phyloP scores from a whole-genome alignment of 2,113 vertebrate genomes.

The Hypomesus transpacificus region DNA sequence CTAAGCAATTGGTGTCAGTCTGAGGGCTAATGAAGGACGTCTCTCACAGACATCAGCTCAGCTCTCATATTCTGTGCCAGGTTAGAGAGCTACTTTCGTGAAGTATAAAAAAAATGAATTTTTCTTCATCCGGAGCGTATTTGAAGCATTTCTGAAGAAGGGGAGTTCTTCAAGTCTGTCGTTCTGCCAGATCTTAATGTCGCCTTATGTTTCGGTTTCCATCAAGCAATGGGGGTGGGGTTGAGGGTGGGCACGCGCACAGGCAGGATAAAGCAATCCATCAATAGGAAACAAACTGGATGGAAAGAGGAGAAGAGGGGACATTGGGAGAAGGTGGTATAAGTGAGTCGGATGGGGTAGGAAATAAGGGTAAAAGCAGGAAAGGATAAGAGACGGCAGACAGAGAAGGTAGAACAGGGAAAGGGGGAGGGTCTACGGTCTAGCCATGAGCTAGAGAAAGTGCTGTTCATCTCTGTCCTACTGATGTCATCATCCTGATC shows the following conservation, averaged over 20 bases:
- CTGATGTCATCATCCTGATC: not conserved
- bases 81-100: too few relatives aligned
- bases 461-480: not conserved
- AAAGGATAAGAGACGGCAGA: not conserved
- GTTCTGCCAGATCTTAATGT: conserved; percentile 10
- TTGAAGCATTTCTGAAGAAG: not conserved
- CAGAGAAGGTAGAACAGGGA: not conserved
- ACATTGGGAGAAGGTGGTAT: too few relatives aligned
- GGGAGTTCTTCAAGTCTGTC: not conserved
- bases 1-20: too few relatives aligned
- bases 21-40: too few relatives aligned
- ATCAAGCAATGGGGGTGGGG: conserved; percentile 5
- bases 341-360: too few relatives aligned
- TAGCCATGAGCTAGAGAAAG: conserved; percentile 2
- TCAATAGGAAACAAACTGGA: not conserved
- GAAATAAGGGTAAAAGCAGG: too few relatives aligned
- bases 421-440: not conserved
- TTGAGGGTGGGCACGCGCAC: conserved; percentile 2
- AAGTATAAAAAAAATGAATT: too few relatives aligned
- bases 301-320: too few relatives aligned
- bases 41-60: too few relatives aligned
- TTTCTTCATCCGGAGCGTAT: too few relatives aligned
- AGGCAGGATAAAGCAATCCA: conserved; percentile 3
- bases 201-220: conserved; percentile 18
- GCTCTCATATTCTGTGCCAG: too few relatives aligned